phyloP scores from a whole-genome alignment of 2,888 invertebrate species.

The Habroteleia sp. region DNA sequence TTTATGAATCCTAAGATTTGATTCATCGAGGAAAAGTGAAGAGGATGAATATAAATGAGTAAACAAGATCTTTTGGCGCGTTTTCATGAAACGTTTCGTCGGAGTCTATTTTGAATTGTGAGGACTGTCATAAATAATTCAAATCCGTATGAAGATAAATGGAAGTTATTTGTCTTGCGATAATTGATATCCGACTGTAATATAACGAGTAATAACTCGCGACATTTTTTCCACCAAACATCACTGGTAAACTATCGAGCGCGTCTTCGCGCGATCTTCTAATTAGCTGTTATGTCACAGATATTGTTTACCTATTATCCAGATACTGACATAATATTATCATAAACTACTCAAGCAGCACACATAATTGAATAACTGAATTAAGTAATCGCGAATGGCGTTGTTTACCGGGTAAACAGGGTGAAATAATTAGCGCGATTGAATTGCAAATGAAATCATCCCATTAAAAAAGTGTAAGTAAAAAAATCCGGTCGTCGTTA shows the following conservation, averaged over 20 bases:
- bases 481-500: too few relatives aligned
- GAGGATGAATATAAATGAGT: background rate
- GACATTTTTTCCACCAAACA: background rate
- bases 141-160: slow-evolving; percentile 6
- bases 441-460: slow-evolving; percentile 38
- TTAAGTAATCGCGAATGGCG: slow-evolving; percentile 17
- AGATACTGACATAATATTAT: slow-evolving; percentile 37
- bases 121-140: slow-evolving; percentile 3
- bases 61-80: background rate
- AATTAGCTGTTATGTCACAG: slow-evolving; percentile 26
- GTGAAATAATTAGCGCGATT: slow-evolving; percentile 14
- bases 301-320: slow-evolving; percentile 30
- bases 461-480: background rate
- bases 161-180: slow-evolving; percentile 10
- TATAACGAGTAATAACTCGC: slow-evolving; percentile 10
- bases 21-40: background rate
- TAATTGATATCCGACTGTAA: slow-evolving; percentile 5
- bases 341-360: slow-evolving; percentile 32
- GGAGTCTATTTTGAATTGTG: slow-evolving; percentile 8
- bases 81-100: background rate
- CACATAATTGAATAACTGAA: slow-evolving; percentile 6
- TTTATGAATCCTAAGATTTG: slow-evolving; percentile 1
- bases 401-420: slow-evolving; percentile 31
- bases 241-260: slow-evolving; percentile 1
- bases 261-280: background rate